Base-by-base conservation (phyloP, 2,888 invertebrate genomes). In the Drosophila koepferae region DNA sequence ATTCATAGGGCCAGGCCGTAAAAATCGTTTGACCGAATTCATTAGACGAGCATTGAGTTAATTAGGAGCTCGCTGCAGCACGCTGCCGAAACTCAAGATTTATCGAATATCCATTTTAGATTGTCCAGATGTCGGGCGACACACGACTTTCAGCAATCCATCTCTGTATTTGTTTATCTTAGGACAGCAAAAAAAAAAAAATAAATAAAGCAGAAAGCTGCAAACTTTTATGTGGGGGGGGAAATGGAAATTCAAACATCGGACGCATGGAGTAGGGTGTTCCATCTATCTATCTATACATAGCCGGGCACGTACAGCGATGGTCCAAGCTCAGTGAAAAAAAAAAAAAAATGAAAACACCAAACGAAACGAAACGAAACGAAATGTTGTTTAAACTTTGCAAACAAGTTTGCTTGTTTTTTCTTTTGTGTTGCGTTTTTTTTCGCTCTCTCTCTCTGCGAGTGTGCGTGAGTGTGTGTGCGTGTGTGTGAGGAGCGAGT, bases 361-460 rank as follows among this genome's bases (percentile, higher is more conserved):
- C 20, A 58, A 12, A 60, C 49, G 18, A 51, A 36, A 56, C 36
- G 46, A 61, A 54, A 20, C 40, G 55, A 58, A 83, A 76, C 80
- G 73, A 86, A 88, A 89, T 89, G 90, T 89, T 89, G 88, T 86
- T 86, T 86, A 86, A 86, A 86, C 88, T 86, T 89, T 86, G 89
- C 90, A 88, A 88, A 86, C 89, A 86, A 86, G 79, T 86, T 90
- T 88, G 79, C 79, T 79, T 81, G 76, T 77, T 85, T 74, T 73
- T 51, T 48, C 69, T 70, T 76, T 74, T 71, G 74, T 74, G 40
- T 58, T 62, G 56, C 43, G 54, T 62, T 69, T 72, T 62, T 58
- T 23, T 23, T 28, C 28, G 48, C 49, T 10, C 49, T n/a, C 49
- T 49, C 20, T 2, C 20, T 20, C 28, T 49, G 3, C 38, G 41